Evolutionary conservation across 2,888 invertebrate species (phyloP), one percentile per base, ranked within the genome.

Genomic region (Apotomis betuletana): DNA sequence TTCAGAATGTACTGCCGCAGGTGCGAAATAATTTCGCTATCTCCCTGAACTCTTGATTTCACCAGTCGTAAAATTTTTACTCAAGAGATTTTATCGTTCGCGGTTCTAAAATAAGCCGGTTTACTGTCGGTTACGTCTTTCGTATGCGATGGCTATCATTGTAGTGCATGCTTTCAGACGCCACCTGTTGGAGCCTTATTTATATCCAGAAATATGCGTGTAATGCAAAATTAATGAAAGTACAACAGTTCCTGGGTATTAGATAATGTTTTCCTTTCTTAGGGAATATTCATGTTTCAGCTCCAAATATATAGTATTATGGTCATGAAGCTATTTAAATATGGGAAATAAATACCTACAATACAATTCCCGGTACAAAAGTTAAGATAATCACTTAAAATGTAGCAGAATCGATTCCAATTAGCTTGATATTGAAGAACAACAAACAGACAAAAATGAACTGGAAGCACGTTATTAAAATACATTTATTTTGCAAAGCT

Each of bases 181-280:
- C 83, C 90, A 90, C 87, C 90, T 90, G 90, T 86, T 87, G 81
- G 74, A 73, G 71, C 79, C 77, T 83, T 90, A 88, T 89, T 87
- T 86, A 85, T 83, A 84, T 82, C 80, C 81, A 83, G 80, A 76
- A 82, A 78, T 77, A 80, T 79, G 81, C 12, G 54, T 13, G n/a
- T 63, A 41, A 80, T 78, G 77, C 78, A 79, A 74, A 75, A 67
- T 51, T 58, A 72, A 67, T 52, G 36, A 41, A 49, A 59, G 27
- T 54, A 44, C 27, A 8, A 27, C n/a, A 63, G 38, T 72, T 62
- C 54, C 57, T 13, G 15, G 61, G 36, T 59, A 36, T 58, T 58
- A 38, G 12, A 41, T 6, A 51, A 57, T 55, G 8, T 12, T 51
- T 15, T 59, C 10, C 12, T 5, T 41, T 67, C 9, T 49, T 49